Percentiles rank a stretch among this genome's conserved stretches.
Evolutionary conservation across 1,140 invertebrate species (phyloP).

Genomic region (Mercenaria mercenaria): DNA sequence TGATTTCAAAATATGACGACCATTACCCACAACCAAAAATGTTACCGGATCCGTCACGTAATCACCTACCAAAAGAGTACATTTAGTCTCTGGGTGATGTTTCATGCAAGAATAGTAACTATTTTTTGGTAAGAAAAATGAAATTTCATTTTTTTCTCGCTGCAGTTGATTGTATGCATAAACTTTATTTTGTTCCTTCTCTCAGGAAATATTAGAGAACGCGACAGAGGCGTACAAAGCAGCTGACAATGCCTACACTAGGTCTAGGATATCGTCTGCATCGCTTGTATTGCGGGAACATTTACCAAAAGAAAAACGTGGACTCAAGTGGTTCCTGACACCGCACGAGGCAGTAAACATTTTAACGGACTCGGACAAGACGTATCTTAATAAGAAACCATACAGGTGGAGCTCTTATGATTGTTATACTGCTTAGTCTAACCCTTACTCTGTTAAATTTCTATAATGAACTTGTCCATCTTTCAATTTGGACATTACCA

Average conservation of each 20-base stretch:
- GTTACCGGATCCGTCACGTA: too few species aligned
- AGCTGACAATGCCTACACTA: background rate
- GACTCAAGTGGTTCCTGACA: slow-evolving; percentile 49
- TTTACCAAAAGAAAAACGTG: slow-evolving; percentile 10
- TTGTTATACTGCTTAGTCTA: background rate
- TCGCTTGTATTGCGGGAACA: slow-evolving; percentile 6
- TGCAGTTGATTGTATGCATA: too few species aligned
- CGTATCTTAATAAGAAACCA: slow-evolving; percentile 10
- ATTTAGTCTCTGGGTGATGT: too few species aligned
- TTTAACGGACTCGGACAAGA: background rate
- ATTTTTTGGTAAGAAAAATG: too few species aligned
- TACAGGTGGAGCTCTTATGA: slow-evolving; percentile 4
- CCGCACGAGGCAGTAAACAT: slow-evolving; percentile 38
- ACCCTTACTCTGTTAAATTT: background rate
- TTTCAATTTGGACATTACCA: too few species aligned
- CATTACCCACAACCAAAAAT: too few species aligned
- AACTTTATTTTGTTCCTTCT: too few species aligned
- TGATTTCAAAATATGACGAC: too few species aligned
- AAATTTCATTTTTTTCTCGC: too few species aligned
- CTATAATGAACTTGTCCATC: too few species aligned
- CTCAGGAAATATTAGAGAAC: background rate
- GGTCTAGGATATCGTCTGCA: slow-evolving; percentile 36
- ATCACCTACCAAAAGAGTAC: too few species aligned
- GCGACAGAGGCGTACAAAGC: background rate
- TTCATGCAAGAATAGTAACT: too few species aligned